Evolutionary conservation across 1,140 invertebrate species (phyloP).

Genomic region (Danaus melanippus): DNA sequence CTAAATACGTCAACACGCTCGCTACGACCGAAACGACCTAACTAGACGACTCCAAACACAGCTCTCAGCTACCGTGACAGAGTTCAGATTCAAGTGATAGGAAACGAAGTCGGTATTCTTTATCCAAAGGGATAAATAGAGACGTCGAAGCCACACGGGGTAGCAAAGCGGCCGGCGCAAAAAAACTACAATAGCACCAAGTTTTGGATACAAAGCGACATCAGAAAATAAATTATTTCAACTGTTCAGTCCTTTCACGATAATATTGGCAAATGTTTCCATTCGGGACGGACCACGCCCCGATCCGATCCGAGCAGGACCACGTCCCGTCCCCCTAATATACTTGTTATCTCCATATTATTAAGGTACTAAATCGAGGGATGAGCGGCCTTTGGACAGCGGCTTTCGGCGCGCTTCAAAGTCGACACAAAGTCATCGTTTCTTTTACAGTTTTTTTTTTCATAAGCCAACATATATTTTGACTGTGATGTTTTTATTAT

Average conservation of each 20-base stretch:
- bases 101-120: constrained; percentile 39
- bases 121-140: constrained; percentile 60
- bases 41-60: constrained; percentile 15
- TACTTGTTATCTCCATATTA: constrained; percentile 1
- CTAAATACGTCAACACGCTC: constrained; percentile 36
- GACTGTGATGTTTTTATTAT: constrained; percentile 72
- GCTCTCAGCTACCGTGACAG: constrained; percentile 12
- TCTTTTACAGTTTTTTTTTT: constrained; percentile 61
- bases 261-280: constrained; percentile 72
- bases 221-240: constrained; percentile 71
- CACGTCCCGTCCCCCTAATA: constrained; percentile 15
- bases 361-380: constrained; percentile 14
- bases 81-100: constrained; percentile 21
- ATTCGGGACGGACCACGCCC: constrained; percentile 66
- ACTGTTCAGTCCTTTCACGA: constrained; percentile 69
- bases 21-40: constrained; percentile 22
- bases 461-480: constrained; percentile 66
- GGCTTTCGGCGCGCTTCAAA: constrained; percentile 50
- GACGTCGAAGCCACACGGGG: constrained; percentile 53
- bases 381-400: constrained; percentile 16
- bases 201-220: constrained; percentile 67
- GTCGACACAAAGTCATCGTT: constrained; percentile 58
- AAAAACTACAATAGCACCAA: constrained; percentile 61
- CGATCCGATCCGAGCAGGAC: constrained; percentile 38
- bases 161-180: constrained; percentile 60